Base-by-base conservation (phyloP, 2,113 vertebrate species). In the Antechinus flavipes region DNA sequence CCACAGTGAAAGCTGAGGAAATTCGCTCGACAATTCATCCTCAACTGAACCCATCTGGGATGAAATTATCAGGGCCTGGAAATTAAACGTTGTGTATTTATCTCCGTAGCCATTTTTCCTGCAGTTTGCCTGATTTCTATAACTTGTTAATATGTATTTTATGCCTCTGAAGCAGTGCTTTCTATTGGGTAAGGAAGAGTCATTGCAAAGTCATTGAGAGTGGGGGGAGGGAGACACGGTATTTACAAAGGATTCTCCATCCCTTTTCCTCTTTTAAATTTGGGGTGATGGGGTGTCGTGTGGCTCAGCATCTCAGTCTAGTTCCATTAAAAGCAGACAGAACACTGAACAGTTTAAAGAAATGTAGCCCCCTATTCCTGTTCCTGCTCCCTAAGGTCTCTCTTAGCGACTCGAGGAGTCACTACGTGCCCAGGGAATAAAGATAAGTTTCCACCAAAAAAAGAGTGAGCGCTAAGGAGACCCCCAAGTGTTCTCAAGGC, bases 251-350 rank as follows among this genome's bases (percentile, higher is more conserved):
- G 68, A 91, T 93, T 97, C 50, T 0, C 2, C 84, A 68, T 52
- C 42, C 89, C 96, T 96, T 95, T 90, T 97, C 96, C 54, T 95
- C 91, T 96, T 96, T 96, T 92, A 94, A 94, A 91, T 52, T 91
- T 91, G 22, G 8, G 16, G 52, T 84, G 94, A 89, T 96, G 93
- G 46, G 58, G 9, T 92, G 91, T 96, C 93, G 97, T 89, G 94
- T 93, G 46, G 91, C 94, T 91, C 30, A 94, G n/a, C 0, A 0
- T 91, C 97, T 96, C 96, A 56, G 91, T 97, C 91, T 55, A 8
- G 89, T 11, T 93, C 56, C 54, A 49, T 90, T 95, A 92, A 54
- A 35, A 94, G 54, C 52, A 91, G 24, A 90, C 94, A 96, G 30
- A 68, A 76, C 56, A 90, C 9, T 0, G 84, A 91, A 76, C 14